Evolutionary conservation across 2,888 invertebrate genomes (phyloP), one percentile per base, ranked within the genome.

Genomic region (Elmis aenea): DNA sequence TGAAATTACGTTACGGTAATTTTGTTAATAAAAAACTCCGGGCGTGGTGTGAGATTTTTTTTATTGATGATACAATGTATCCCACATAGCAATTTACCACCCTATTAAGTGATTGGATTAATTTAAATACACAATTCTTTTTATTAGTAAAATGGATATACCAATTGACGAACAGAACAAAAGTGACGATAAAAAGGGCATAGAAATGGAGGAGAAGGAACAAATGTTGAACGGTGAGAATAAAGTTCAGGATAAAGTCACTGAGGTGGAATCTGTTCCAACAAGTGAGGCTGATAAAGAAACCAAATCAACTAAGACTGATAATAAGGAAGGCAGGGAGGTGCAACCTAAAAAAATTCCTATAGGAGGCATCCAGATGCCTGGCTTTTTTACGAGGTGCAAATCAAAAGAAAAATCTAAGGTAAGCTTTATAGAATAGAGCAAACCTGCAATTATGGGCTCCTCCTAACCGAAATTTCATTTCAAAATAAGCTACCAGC

Each of bases 311-410:
- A 70, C 69, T 2, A 72, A 73, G 9, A 70, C 70, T 40, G 73
- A 75, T 11, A 76, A 74, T 3, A 78, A 79, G 51, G 80, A 82
- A 51, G 83, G 82, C 29, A 75, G 83, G 43, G 84, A 84, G 68
- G 83, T 83, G 16, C 82, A 83, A 58, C 84, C 84, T 38, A 85
- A 83, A 62, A 87, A 85, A 62, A 86, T 87, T 54, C 88, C 88
- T 3, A 88, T 87, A 55, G 88, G 87, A 29, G 88, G 85, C n/a
- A 85, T 88, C 47, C 86, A 87, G 69, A 83, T 88, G 79, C 88
- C 88, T 3, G 87, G 87, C 9, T 88, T 87, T 69, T 87, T 87
- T 57, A 83, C 81, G 41, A 79, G 83, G 52, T 81, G 81, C 61
- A 82, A 82, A 51, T 84, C 85, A 45, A 81, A 79, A 60, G 83